Percentiles rank a stretch among this genome's conserved stretches.
phyloP scores from a whole-genome alignment of 1,140 invertebrate genomes.

The Harlomillsia oculata region DNA sequence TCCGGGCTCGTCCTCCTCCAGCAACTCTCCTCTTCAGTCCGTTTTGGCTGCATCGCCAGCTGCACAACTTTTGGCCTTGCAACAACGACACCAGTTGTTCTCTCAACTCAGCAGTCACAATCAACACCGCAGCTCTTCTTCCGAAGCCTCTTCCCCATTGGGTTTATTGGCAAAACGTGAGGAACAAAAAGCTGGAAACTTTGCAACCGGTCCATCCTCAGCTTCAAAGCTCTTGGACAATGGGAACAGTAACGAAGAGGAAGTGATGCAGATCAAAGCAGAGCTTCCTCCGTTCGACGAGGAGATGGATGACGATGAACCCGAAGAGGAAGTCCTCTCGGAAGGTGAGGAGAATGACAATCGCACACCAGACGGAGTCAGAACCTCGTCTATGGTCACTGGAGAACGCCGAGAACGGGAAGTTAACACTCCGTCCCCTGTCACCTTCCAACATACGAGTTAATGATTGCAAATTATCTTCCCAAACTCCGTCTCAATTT shows the following conservation, averaged over 20 bases:
- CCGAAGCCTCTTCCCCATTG: neutral
- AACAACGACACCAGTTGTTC: conserved; percentile 43
- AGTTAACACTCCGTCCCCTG: conserved; percentile 24
- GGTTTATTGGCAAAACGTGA: neutral
- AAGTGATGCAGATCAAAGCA: conserved; percentile 28
- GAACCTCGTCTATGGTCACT: neutral
- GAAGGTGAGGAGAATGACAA: conserved; percentile 6
- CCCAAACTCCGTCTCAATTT: no score
- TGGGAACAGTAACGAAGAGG: conserved; percentile 8
- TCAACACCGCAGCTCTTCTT: conserved; percentile 37
- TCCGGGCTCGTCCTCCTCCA: conserved; percentile 10
- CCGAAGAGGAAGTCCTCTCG: neutral
- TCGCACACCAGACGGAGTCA: conserved; percentile 1
- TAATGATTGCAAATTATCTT: conserved; percentile 17
- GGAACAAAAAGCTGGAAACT: conserved; percentile 2
- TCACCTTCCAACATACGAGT: conserved; percentile 21
- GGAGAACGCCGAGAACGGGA: conserved; percentile 13
- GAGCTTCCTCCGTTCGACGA: conserved; percentile 15
- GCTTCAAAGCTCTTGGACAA: neutral
- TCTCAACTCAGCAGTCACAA: conserved; percentile 40
- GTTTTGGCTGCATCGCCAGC: neutral
- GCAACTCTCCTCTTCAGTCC: conserved; percentile 16
- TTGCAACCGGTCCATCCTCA: neutral
- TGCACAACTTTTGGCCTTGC: conserved; percentile 4
- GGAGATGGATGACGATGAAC: conserved; percentile 13